Conservation (phyloP, 2,888 invertebrate species). For the Apotomis betuletana region DNA sequence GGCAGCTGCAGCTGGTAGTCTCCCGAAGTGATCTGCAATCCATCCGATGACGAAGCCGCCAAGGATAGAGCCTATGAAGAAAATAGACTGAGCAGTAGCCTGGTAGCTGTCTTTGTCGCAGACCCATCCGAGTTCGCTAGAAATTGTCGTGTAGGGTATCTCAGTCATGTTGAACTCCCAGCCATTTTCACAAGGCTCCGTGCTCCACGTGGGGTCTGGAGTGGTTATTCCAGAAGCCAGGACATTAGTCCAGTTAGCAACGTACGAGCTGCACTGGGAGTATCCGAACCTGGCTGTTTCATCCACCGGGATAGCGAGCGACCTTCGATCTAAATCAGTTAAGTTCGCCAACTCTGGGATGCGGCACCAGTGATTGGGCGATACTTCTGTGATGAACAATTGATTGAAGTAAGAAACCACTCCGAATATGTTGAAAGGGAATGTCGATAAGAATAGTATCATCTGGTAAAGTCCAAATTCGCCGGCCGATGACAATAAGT, state of each 20-base stretch:
- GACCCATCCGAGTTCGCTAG: slow-evolving; percentile 69
- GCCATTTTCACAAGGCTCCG: slow-evolving; percentile 58
- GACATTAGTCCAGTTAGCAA: slow-evolving; percentile 64
- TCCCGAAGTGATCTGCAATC: slow-evolving; percentile 66
- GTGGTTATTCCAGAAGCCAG: slow-evolving; percentile 48
- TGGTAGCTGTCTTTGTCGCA: slow-evolving; percentile 67
- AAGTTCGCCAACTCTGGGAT: slow-evolving; percentile 65
- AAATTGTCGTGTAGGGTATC: slow-evolving; percentile 68
- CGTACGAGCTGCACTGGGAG: slow-evolving; percentile 62
- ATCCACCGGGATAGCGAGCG: slow-evolving; percentile 61
- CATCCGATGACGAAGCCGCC: slow-evolving; percentile 67
- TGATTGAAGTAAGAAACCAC: slow-evolving; percentile 64
- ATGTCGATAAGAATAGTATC: slow-evolving; percentile 58
- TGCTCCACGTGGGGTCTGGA: slow-evolving; percentile 56
- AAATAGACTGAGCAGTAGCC: slow-evolving; percentile 67
- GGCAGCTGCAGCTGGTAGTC: slow-evolving; percentile 61
- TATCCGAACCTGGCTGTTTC: slow-evolving; percentile 57
- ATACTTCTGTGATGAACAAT: slow-evolving; percentile 65
- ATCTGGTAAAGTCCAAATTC: slow-evolving; percentile 66
- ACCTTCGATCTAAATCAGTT: slow-evolving; percentile 57
- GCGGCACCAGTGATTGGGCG: slow-evolving; percentile 69
- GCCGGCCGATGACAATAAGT: slow-evolving; percentile 62
- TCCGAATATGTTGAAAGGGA: slow-evolving; percentile 65
- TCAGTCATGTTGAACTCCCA: slow-evolving; percentile 71
- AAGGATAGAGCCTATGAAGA: slow-evolving; percentile 66